A percentile compares a stretch with the other conserved stretches of the same genome.
Evolutionary conservation across 2,797 vertebrate species (phyloP).

Genomic region (Valencia hispanica): DNA sequence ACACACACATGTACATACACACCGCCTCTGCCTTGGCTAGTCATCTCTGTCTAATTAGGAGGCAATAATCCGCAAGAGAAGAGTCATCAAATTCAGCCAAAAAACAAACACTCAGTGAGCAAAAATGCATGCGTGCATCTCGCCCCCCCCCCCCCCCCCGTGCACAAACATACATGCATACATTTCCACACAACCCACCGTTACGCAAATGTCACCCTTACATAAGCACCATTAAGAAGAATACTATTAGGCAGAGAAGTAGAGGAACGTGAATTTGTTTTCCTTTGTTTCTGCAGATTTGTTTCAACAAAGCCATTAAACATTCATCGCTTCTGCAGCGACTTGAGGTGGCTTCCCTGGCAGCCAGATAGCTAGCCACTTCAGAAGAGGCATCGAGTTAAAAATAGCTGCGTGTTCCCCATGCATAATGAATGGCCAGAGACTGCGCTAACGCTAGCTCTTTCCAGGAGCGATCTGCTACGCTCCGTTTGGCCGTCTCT

Average conservation of each 20-base stretch:
- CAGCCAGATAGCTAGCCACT: slow-evolving; percentile 70
- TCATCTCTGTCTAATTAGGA: slow-evolving; percentile 82
- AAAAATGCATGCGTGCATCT: slow-evolving; percentile 51
- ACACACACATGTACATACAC: slow-evolving; percentile 21
- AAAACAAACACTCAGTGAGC: slow-evolving; percentile 76
- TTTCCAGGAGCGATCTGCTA: slow-evolving; percentile 79
- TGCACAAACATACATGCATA: slow-evolving; percentile 19
- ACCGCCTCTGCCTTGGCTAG: slow-evolving; percentile 74
- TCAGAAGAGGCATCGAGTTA: slow-evolving; percentile 61
- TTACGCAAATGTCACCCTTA: slow-evolving; percentile 66
- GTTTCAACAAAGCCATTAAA: slow-evolving; percentile 79
- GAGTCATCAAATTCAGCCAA: slow-evolving; percentile 80
- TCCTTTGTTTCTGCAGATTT: slow-evolving; percentile 74
- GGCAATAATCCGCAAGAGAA: slow-evolving; percentile 80
- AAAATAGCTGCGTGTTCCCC: slow-evolving; percentile 76
- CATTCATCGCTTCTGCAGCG: slow-evolving; percentile 68
- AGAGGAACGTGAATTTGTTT: slow-evolving; percentile 44
- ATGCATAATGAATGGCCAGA: slow-evolving; percentile 84
- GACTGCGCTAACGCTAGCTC: slow-evolving; percentile 72
- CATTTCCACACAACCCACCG: slow-evolving; percentile 32
- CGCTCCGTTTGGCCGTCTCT: slow-evolving; percentile 76
- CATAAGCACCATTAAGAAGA: slow-evolving; percentile 69
- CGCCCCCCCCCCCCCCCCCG: slow-evolving; percentile 17
- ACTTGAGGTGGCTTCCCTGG: slow-evolving; percentile 76
- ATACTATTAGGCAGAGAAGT: slow-evolving; percentile 52